Evolutionary conservation across 1,140 invertebrate genomes (phyloP).

Genomic region (Bombus soroeensis): DNA sequence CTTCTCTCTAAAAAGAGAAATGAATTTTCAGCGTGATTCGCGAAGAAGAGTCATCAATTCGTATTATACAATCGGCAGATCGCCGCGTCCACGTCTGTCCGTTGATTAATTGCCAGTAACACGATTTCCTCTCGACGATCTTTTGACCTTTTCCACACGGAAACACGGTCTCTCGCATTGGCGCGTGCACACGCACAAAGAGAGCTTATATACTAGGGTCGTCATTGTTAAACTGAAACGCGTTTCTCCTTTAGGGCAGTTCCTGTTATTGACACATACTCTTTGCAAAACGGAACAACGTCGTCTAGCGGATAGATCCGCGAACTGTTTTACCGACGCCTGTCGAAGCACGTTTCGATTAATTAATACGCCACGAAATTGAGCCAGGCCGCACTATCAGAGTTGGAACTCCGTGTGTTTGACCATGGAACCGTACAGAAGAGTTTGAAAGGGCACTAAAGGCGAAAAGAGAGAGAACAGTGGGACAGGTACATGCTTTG

Average conservation of each 20-base stretch:
- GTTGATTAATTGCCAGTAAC: constrained; percentile 38
- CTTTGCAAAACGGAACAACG: not conserved
- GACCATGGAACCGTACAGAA: not conserved
- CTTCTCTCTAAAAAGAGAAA: not conserved
- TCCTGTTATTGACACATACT: constrained; percentile 32
- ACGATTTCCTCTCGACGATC: constrained; percentile 34
- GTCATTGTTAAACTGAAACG: constrained; percentile 18
- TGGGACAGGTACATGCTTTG: not conserved
- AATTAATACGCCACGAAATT: constrained; percentile 17
- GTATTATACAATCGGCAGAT: constrained; percentile 22
- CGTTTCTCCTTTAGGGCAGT: constrained; percentile 21
- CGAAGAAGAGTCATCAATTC: constrained; percentile 16
- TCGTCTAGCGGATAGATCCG: not conserved
- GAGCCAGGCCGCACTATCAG: not conserved
- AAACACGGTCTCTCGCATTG: not conserved
- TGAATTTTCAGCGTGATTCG: not conserved
- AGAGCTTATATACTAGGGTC: not conserved
- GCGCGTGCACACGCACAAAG: not conserved
- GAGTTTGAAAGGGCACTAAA: not conserved
- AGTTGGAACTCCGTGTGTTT: not conserved
- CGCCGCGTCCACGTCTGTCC: not conserved
- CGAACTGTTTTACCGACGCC: constrained; percentile 5
- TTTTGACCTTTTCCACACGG: constrained; percentile 34
- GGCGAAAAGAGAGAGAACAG: not conserved
- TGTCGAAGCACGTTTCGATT: not conserved